These are phyloP conservation scores for Hymenopus coronatus DNA, from an alignment of 2,888 invertebrate genomes.

Conservation along the genomic window DNA sequence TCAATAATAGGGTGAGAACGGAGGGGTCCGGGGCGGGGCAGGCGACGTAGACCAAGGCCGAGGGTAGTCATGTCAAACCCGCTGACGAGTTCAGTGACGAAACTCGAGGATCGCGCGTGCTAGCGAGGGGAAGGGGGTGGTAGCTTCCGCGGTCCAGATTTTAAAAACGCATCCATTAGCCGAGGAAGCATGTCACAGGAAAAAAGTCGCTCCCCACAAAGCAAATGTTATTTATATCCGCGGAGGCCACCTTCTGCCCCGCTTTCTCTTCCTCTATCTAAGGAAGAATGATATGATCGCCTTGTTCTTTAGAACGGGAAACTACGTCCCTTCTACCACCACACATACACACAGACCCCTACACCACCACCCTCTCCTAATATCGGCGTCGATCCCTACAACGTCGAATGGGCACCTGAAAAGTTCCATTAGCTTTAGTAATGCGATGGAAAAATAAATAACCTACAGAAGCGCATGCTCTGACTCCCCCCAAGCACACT, in stretches of 20 bases:
- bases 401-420: too few species aligned
- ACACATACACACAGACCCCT: too few species aligned
- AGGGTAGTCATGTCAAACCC: conserved; percentile 5
- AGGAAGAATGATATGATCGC: background rate
- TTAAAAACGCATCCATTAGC: background rate
- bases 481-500: too few species aligned
- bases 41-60: background rate
- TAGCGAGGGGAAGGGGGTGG: background rate
- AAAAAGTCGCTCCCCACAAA: background rate
- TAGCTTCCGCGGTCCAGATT: background rate
- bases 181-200: background rate
- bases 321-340: too few species aligned
- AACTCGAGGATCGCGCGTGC: background rate
- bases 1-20: conserved; percentile 5
- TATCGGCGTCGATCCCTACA: too few species aligned
- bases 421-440: too few species aligned
- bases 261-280: background rate
- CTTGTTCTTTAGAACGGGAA: background rate
- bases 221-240: background rate
- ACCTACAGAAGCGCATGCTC: too few species aligned
- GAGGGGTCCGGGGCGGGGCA: background rate
- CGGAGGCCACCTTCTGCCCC: background rate
- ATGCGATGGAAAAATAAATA: too few species aligned
- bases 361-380: too few species aligned
- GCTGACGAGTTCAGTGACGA: background rate